Base-by-base conservation (phyloP, 2,113 vertebrate genomes). In the Microtus montanus region DNA sequence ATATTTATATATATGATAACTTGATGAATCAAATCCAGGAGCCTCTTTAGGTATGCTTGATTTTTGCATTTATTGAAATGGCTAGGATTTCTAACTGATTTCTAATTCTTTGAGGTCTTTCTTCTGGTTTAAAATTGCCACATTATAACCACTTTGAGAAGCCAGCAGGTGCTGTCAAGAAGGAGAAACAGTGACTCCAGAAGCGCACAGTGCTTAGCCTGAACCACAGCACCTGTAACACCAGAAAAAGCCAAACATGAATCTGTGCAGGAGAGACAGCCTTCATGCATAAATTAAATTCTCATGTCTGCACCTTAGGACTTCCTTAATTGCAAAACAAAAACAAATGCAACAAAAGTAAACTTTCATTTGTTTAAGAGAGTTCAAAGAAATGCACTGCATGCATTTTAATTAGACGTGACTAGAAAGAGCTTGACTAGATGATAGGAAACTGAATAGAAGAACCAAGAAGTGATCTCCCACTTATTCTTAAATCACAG, bases 381-480 rank as follows among this genome's bases (percentile, higher is more conserved):
- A 89, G 84, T 95, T 3, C 9, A 89, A 82, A 7, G 75, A 91
- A 80, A 77, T 93, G 0, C 71, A 44, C 6, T 30, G 92, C 77
- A 30, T 92, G 79, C 47, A 10, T 91, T 92, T 96, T 75, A 78
- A 92, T 94, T 84, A 68, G 91, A 85, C 94, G 61, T 8, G 84
- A 95, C 30, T 49, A 95, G 92, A 95, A 97, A 87, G 95, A 71
- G 17, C 88, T 97, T 87, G 89, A 41, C 30, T 24, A 26, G 84
- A 86, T 1, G 0, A 28, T 41, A 52, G 4, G 54, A 91, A 95
- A 95, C 61, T 96, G 93, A 96, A 94, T 87, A 94, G 96, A 86
- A 97, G 95, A 97, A 92, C 58, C 90, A 92, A 92, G 94, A 95
- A 93, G 79, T 89, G n/a, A 96, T 97, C 98, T 92, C 0, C 79